Evolutionary conservation across 1,140 invertebrate species (phyloP), one percentile per base, ranked within the genome.

Genomic region (Manduca sexta): DNA sequence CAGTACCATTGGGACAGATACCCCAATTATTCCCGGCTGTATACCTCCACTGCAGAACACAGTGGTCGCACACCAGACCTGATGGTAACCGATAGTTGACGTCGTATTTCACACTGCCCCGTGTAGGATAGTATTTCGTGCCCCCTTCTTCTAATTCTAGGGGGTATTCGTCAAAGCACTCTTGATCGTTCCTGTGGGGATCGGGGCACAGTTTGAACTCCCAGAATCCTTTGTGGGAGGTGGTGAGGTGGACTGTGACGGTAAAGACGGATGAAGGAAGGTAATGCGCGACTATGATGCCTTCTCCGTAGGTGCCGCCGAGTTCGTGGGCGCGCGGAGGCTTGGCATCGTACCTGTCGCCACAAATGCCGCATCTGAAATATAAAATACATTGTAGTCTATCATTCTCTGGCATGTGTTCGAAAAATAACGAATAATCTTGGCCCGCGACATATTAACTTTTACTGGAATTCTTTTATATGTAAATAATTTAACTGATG

Each of bases 141-240:
- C 78, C 65, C 3, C 89, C 78, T 1, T 64, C 47, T 55, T 73
- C 83, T 18, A 91, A 79, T 37, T 87, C 71, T 0, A 97, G 76
- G 0, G 92, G 48, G 69, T 94, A 81, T 51, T 91, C 61, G 60
- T 96, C 92, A 21, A 96, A 87, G 67, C 95, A 97, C 0, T 90
- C 88, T 64, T 96, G 92, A 84, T 91, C 14, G 88, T 88, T 62
- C 78, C 86, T 46, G 74, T 84, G 5, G 37, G 69, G 57, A 64
- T 85, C 33, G 89, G 65, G 90, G 65, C 95, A 98, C 0, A 95
- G 67, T 30, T 92, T 89, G 84, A 97, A 97, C 70, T 96, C 92
- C 74, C 97, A 97, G 79, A 91, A 95, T 8, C 96, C 96, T 49
- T 88, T 86, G 74, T 95, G 94, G 64, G 90, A 90, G 3, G 93